These are phyloP conservation scores for Itoplectis maculator DNA, from an alignment of 2,888 invertebrate species.

Conservation along the genomic window DNA sequence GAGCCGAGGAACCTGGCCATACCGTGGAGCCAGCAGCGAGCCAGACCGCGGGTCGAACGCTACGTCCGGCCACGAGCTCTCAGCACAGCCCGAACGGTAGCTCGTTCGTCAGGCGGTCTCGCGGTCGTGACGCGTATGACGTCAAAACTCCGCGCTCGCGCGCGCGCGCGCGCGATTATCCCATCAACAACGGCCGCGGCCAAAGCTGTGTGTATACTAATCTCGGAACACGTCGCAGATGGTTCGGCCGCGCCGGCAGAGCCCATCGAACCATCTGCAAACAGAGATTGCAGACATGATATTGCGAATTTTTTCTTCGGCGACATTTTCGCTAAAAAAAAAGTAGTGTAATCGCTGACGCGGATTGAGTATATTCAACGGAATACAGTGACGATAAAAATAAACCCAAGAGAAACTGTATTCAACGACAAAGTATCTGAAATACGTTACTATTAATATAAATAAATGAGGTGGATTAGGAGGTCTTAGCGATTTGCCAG, in stretches of 20 bases:
- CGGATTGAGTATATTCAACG: too few relatives aligned
- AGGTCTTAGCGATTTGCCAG: too few relatives aligned
- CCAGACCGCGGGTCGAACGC: constrained; percentile 20
- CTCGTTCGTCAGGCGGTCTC: constrained; percentile 63
- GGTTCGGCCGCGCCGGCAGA: constrained; percentile 49
- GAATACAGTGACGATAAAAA: too few relatives aligned
- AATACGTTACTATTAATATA: too few relatives aligned
- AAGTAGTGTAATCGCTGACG: too few relatives aligned
- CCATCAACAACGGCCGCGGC: constrained; percentile 26
- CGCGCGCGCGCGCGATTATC: constrained; percentile 29
- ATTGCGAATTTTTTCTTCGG: too few relatives aligned
- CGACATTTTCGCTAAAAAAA: too few relatives aligned
- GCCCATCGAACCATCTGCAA: constrained; percentile 32
- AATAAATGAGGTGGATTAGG: too few relatives aligned
- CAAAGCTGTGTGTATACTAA: constrained; percentile 2
- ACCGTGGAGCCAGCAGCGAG: constrained; percentile 33
- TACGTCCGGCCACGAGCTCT: constrained; percentile 7
- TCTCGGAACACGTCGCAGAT: constrained; percentile 46
- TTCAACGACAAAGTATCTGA: too few relatives aligned
- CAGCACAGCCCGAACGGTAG: background rate
- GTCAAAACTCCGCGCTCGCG: constrained; percentile 55
- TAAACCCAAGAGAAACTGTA: too few relatives aligned
- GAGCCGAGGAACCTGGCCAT: constrained; percentile 51
- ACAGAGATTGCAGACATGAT: background rate
- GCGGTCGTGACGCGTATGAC: constrained; percentile 66